Percentiles rank a stretch among this genome's conserved stretches.
Evolutionary conservation across 1,140 invertebrate species (phyloP).

Genomic region (Teleopsis dalmanni): DNA sequence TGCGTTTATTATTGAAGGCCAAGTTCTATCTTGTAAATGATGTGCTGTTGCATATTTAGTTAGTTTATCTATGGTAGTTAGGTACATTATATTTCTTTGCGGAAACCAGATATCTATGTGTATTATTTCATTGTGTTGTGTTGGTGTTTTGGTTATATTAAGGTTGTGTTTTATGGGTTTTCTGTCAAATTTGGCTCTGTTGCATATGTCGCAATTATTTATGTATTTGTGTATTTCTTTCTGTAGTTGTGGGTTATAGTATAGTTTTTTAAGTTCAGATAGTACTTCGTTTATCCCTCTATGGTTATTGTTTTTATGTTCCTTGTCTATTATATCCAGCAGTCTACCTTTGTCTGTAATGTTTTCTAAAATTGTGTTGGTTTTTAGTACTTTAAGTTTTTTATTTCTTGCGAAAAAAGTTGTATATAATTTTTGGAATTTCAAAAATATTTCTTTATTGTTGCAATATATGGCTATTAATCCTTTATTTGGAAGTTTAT

Average conservation of each 20-base stretch:
- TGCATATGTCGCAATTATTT: conserved; percentile 4
- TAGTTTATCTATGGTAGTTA: conserved; percentile 5
- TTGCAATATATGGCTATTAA: no score
- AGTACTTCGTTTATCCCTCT: conserved; percentile 6
- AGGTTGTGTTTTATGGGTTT: conserved; percentile 2
- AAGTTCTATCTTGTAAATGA: conserved; percentile 2
- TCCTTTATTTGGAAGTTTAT: no score
- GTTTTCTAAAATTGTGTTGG: conserved; percentile 2
- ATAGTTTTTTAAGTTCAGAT: background rate
- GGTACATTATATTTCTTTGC: background rate
- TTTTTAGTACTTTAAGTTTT: conserved; percentile 6
- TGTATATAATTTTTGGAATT: conserved; percentile 4
- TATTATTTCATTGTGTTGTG: background rate
- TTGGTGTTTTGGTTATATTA: conserved; percentile 3
- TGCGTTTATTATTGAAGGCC: conserved; percentile 7
- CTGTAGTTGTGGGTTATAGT: conserved; percentile 2
- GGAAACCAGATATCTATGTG: conserved; percentile 6
- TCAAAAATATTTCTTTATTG: background rate
- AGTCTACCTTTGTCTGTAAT: conserved; percentile 2
- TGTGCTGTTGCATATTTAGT: background rate
- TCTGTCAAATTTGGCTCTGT: conserved; percentile 5
- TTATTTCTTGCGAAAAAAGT: conserved; percentile 5
- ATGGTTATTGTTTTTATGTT: conserved; percentile 5
- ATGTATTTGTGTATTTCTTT: conserved; percentile 7
- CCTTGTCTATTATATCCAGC: background rate